A percentile compares a stretch with the other conserved stretches of the same genome.
Evolutionary conservation across 2,797 vertebrate genomes (phyloP).

Genomic region (Leuciscus waleckii): DNA sequence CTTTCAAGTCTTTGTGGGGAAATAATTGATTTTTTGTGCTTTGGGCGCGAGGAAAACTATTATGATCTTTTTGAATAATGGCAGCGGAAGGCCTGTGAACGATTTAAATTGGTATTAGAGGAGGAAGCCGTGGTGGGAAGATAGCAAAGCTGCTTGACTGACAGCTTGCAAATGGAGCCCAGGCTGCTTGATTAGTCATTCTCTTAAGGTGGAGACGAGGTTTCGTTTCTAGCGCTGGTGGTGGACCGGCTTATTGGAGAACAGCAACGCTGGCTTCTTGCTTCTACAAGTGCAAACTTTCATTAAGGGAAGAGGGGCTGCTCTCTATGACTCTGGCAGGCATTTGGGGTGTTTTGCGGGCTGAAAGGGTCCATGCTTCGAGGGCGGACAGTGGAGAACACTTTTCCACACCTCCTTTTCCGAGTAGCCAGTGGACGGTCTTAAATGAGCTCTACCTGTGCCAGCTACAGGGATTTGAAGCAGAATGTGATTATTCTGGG

Average conservation of each 20-base stretch:
- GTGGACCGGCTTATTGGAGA: constrained; percentile 1
- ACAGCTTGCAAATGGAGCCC: constrained; percentile 89
- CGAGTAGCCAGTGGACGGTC: constrained; percentile 63
- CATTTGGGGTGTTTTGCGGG: neutral
- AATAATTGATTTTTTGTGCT: constrained; percentile 99
- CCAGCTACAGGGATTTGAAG: constrained; percentile 74
- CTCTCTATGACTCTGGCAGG: constrained; percentile 45
- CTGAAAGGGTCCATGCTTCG: constrained; percentile 18
- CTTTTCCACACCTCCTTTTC: constrained; percentile 44
- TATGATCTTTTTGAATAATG: constrained; percentile 99
- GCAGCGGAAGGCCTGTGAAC: constrained; percentile 98
- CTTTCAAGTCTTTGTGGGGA: constrained; percentile 99
- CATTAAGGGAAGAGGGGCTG: constrained; percentile 36
- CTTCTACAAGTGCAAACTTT: constrained; percentile 40
- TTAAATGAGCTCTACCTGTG: constrained; percentile 69
- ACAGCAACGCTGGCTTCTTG: constrained; percentile 56
- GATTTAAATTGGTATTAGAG: constrained; percentile 99
- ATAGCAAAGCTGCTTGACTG: constrained; percentile 91
- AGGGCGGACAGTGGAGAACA: constrained; percentile 31
- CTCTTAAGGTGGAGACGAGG: constrained; percentile 83
- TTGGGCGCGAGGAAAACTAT: constrained; percentile 99
- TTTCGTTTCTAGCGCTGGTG: constrained; percentile 47
- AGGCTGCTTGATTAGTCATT: constrained; percentile 93
- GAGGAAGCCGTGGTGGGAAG: constrained; percentile 88
- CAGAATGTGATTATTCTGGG: constrained; percentile 78